Conservation (phyloP, 37 sponge, comb jelly and placozoan genomes). For the Chondrilla cf. caribensis region DNA sequence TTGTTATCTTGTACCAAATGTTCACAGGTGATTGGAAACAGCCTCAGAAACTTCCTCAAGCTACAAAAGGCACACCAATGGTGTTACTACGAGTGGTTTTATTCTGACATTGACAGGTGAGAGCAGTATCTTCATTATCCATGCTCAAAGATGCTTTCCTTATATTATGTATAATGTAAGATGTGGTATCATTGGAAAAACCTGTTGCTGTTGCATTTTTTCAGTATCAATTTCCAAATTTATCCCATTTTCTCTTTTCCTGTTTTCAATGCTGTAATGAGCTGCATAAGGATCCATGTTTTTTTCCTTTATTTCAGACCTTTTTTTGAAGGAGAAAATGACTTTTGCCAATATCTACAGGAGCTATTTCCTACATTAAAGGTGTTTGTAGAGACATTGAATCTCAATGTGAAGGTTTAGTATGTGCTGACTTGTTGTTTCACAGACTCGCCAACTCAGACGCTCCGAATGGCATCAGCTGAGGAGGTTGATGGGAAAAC, state of each 20-base stretch:
- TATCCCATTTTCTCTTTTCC: too few species aligned
- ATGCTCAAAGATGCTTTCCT: not conserved
- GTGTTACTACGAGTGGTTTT: conserved; percentile 92
- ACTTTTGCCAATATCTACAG: conserved; percentile 75
- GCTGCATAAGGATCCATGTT: not conserved
- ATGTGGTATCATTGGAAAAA: too few species aligned
- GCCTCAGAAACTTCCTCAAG: conserved; percentile 61
- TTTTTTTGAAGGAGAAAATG: conserved; percentile 78
- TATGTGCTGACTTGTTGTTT: not conserved
- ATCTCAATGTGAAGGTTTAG: not conserved
- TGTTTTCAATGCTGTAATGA: too few species aligned
- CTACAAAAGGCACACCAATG: conserved; percentile 83
- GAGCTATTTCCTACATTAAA: conserved; percentile 80
- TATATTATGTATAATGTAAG: not conserved
- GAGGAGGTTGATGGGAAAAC: conserved; percentile 85
- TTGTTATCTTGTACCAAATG: not conserved
- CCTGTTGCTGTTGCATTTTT: too few species aligned
- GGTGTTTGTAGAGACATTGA: conserved; percentile 17
- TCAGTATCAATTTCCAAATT: too few species aligned
- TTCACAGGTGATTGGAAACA: conserved; percentile 31
- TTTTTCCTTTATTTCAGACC: conserved; percentile 46
- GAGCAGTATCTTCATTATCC: conserved; percentile 2
- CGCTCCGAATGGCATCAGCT: conserved; percentile 75
- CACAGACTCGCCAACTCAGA: conserved; percentile 59
- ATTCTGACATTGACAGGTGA: conserved; percentile 85